Evolutionary conservation across 1,140 invertebrate species (phyloP).

Genomic region (Teleopsis dalmanni): DNA sequence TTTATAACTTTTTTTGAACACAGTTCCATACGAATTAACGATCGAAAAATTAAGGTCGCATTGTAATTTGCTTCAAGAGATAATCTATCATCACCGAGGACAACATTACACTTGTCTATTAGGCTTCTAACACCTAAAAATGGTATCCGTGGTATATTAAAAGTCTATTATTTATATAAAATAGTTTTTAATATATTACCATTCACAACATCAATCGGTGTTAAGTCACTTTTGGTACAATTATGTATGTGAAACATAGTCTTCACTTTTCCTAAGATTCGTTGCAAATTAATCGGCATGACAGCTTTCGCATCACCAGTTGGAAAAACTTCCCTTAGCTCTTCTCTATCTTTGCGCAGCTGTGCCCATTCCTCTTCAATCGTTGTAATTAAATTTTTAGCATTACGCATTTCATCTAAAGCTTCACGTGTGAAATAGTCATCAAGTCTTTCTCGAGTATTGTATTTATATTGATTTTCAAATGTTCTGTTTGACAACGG

Average conservation of each 20-base stretch:
- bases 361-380: conserved; percentile 93
- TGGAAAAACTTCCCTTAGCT: conserved; percentile 73
- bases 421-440: conserved; percentile 88
- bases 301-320: conserved; percentile 79
- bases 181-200: background rate
- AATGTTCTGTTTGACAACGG: conserved; percentile 91
- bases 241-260: conserved; percentile 98
- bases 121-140: conserved; percentile 79
- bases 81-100: conserved; percentile 84
- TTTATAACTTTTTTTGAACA: conserved; percentile 91
- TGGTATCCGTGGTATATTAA: too few relatives aligned
- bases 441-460: conserved; percentile 85
- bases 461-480: conserved; percentile 90
- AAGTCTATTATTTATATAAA: background rate
- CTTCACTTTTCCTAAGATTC: conserved; percentile 99
- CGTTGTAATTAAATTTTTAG: conserved; percentile 76
- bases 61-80: conserved; percentile 94
- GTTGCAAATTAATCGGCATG: conserved; percentile 88
- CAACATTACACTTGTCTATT: conserved; percentile 80
- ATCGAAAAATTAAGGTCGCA: conserved; percentile 92
- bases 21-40: conserved; percentile 83
- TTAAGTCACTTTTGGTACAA: conserved; percentile 80
- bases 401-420: conserved; percentile 80
- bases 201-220: conserved; percentile 67
- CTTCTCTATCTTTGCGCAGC: conserved; percentile 73